Percentiles rank a stretch among this genome's conserved stretches.
Evolutionary conservation across 2,797 vertebrate genomes (phyloP).

Genomic region (Phrynocephalus vlangalii): DNA sequence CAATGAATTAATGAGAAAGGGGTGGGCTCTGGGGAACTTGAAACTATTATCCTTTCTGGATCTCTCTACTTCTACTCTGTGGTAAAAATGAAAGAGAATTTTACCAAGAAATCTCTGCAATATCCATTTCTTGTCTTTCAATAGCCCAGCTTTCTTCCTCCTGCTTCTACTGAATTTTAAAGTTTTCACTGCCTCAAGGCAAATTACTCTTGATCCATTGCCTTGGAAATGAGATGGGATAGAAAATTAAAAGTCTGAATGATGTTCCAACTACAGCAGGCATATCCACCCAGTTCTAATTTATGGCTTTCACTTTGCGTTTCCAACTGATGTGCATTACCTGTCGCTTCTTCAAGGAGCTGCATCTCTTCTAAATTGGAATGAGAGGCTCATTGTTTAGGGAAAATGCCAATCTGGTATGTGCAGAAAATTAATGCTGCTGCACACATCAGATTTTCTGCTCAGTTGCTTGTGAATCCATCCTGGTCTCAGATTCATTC

Average conservation of each 20-base stretch:
- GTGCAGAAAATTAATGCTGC: slow-evolving; percentile 41
- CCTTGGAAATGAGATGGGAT: slow-evolving; percentile 28
- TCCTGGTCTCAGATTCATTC: slow-evolving; percentile 6
- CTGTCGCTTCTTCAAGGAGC: slow-evolving; percentile 24
- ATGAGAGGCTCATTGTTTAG: slow-evolving; percentile 32
- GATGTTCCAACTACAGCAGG: slow-evolving; percentile 19
- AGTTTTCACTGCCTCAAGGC: slow-evolving; percentile 16
- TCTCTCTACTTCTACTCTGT: too few species aligned
- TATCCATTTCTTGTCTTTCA: neutral
- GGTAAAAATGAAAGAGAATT: too few species aligned
- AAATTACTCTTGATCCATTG: slow-evolving; percentile 32
- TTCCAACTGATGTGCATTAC: slow-evolving; percentile 27
- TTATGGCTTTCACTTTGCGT: slow-evolving; percentile 47
- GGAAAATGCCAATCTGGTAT: slow-evolving; percentile 27
- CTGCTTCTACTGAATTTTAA: slow-evolving; percentile 28
- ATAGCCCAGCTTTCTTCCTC: neutral
- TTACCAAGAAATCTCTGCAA: too few species aligned
- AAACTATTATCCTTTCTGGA: too few species aligned
- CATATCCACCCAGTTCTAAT: slow-evolving; percentile 23
- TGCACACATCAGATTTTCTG: slow-evolving; percentile 36
- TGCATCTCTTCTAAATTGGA: slow-evolving; percentile 29
- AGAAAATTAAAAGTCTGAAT: slow-evolving; percentile 49
- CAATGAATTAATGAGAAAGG: too few species aligned
- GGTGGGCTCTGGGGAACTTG: too few species aligned
- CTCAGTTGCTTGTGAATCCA: slow-evolving; percentile 35